A percentile compares a stretch with the other conserved stretches of the same genome.
phyloP scores from a whole-genome alignment of 2,888 invertebrate species.

The Fissipunctia ypsillon region DNA sequence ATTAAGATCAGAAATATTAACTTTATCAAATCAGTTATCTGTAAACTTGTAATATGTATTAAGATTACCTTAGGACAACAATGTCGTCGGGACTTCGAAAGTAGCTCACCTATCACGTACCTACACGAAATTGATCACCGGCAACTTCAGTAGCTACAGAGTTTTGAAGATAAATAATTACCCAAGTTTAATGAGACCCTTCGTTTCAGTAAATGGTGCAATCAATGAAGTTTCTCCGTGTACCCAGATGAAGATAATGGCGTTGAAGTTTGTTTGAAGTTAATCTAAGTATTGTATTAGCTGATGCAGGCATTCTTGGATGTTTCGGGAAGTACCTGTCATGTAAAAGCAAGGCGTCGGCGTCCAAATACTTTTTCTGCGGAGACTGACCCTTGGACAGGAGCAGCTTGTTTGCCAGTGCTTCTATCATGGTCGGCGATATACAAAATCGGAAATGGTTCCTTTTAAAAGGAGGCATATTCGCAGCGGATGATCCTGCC shows the following conservation, averaged over 20 bases:
- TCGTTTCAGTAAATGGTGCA: constrained; percentile 60
- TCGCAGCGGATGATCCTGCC: not conserved
- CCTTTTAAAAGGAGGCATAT: not conserved
- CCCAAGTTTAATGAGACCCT: constrained; percentile 65
- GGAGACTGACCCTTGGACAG: not conserved
- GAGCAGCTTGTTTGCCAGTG: not conserved
- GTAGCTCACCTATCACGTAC: constrained; percentile 55
- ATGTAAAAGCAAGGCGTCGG: too few relatives aligned
- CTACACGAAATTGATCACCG: constrained; percentile 58
- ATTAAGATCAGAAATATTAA: constrained; percentile 1
- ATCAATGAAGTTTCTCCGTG: constrained; percentile 60
- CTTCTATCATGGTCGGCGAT: not conserved
- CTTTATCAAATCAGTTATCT: constrained; percentile 6
- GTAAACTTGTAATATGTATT: constrained; percentile 9
- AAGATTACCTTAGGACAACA: constrained; percentile 43
- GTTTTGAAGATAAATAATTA: constrained; percentile 67
- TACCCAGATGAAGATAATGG: constrained; percentile 48
- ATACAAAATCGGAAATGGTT: not conserved
- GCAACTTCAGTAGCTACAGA: constrained; percentile 47
- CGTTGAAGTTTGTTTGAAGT: constrained; percentile 44
- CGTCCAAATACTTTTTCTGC: too few relatives aligned
- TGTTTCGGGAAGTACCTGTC: not conserved
- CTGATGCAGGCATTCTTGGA: constrained; percentile 26
- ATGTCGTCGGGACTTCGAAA: constrained; percentile 28
- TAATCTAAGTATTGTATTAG: constrained; percentile 26